Conservation (phyloP, 92 coral and sea anemone genomes). For the Siderastrea siderea region DNA sequence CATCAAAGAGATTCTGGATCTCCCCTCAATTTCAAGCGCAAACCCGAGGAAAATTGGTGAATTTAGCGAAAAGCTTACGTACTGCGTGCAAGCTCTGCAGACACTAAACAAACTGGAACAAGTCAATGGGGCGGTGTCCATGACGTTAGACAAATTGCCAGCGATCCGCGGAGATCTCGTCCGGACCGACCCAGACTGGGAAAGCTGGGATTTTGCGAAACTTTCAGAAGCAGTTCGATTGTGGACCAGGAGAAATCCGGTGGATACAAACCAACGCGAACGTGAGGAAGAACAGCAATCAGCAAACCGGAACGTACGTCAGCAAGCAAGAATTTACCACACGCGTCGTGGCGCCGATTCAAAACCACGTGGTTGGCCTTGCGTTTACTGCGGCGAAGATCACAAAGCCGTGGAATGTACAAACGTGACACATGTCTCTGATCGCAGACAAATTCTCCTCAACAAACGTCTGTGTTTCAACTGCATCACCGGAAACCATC, state of each 20-base stretch:
- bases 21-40: slow-evolving; percentile 43
- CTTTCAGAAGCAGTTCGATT: slow-evolving; percentile 22
- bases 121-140: slow-evolving; percentile 62
- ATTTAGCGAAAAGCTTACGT: slow-evolving; percentile 61
- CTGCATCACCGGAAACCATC: slow-evolving; percentile 51
- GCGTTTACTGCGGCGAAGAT: slow-evolving; percentile 57
- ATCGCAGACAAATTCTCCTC: slow-evolving; percentile 57
- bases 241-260: slow-evolving; percentile 66
- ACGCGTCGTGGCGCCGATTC: slow-evolving; percentile 10
- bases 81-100: slow-evolving; percentile 65
- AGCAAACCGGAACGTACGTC: background rate
- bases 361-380: slow-evolving; percentile 36
- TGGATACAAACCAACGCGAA: slow-evolving; percentile 32
- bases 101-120: slow-evolving; percentile 64
- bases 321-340: slow-evolving; percentile 40
- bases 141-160: slow-evolving; percentile 66
- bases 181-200: background rate
- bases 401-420: slow-evolving; percentile 62
- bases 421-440: slow-evolving; percentile 41
- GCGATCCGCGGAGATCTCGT: slow-evolving; percentile 59
- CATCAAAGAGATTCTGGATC: slow-evolving; percentile 56
- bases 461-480: slow-evolving; percentile 60
- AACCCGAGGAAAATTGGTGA: slow-evolving; percentile 54
- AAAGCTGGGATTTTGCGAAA: too few relatives aligned
- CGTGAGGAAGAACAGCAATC: slow-evolving; percentile 12